Evolutionary conservation across 2,113 vertebrate genomes (phyloP).

Genomic region (Lepidothrix coronata): DNA sequence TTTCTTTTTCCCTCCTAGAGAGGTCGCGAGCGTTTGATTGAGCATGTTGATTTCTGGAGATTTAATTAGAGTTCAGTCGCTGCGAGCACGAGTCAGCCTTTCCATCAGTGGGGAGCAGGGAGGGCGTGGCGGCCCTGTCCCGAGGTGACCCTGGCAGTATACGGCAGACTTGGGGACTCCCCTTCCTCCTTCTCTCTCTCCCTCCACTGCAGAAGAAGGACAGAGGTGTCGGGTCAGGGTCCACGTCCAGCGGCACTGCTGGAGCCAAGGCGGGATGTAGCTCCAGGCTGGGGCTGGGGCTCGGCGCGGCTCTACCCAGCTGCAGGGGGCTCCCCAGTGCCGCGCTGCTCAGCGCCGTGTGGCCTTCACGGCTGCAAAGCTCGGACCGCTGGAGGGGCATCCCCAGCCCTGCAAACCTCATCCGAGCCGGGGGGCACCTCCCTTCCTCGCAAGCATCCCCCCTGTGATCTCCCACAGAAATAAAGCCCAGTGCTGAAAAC

Average conservation of each 20-base stretch:
- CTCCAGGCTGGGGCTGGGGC: not conserved
- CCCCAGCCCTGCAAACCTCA: not conserved
- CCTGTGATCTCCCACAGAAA: not conserved
- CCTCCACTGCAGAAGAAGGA: not conserved
- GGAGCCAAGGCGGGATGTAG: not conserved
- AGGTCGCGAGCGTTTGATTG: not conserved
- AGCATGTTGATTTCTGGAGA: slow-evolving; percentile 4
- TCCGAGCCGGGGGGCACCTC: not conserved
- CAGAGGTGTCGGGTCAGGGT: not conserved
- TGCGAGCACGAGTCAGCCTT: not conserved
- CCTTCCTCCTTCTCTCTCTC: not conserved
- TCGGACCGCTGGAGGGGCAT: not conserved
- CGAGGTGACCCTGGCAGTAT: not conserved
- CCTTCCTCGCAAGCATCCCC: rapidly evolving
- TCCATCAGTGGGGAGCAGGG: not conserved
- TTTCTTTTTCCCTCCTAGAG: not conserved
- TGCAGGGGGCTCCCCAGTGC: slow-evolving; percentile 36
- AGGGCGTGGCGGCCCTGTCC: not conserved
- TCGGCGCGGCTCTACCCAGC: not conserved
- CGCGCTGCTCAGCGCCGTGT: not conserved
- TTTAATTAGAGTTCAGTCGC: slow-evolving; percentile 26
- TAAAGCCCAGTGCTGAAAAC: not conserved
- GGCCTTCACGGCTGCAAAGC: not conserved
- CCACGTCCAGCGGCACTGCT: not conserved
- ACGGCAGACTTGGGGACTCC: not conserved